Conservation (phyloP, 2,113 vertebrate species). For the Chloropsis cyanopogon region DNA sequence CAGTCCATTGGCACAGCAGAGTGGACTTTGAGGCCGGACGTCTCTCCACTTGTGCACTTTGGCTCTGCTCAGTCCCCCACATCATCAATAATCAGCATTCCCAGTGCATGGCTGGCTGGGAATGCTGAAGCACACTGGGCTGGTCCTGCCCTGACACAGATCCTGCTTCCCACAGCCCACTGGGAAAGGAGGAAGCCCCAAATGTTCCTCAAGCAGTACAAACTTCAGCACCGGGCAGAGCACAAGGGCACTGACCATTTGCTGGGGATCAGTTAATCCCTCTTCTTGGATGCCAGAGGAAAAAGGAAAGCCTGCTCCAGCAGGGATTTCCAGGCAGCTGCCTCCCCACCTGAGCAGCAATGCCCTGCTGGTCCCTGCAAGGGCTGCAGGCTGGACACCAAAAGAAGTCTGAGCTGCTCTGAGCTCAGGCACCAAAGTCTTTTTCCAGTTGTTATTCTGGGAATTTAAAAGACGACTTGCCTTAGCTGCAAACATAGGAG, state of each 20-base stretch:
- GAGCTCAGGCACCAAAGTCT: background rate
- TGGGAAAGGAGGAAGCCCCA: background rate
- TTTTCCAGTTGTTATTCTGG: background rate
- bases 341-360: background rate
- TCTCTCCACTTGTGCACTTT: background rate
- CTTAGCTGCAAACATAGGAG: background rate
- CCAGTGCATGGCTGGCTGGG: background rate
- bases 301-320: background rate
- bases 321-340: background rate
- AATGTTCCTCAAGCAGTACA: background rate
- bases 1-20: background rate
- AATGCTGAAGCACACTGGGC: background rate
- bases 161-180: background rate
- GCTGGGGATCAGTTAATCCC: background rate
- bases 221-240: background rate
- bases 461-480: background rate
- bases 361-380: too few species aligned
- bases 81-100: background rate
- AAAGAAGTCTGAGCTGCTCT: background rate
- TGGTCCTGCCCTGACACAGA: background rate
- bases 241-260: fast-evolving
- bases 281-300: background rate
- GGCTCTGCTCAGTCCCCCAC: background rate
- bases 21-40: background rate
- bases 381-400: background rate